Evolutionary conservation across 2,797 vertebrate species (phyloP), one percentile per base, ranked within the genome.

Genomic region (Chlorospingus flavigularis): DNA sequence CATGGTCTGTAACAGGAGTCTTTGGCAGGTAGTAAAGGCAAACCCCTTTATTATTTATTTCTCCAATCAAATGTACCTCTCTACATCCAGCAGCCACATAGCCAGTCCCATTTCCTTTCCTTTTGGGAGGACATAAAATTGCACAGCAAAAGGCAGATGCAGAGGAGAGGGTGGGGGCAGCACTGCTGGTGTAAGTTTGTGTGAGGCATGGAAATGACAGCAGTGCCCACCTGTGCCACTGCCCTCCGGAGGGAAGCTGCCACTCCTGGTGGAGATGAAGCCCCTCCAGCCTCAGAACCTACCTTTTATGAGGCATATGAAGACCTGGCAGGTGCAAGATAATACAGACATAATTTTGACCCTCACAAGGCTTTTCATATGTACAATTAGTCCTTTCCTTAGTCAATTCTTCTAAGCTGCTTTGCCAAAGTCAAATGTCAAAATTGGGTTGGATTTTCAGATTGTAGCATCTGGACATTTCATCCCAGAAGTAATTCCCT

Each of bases 401-500:
- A 66, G 47, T 40, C 53, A 61, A 0, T 74, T 78, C 37, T 76
- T 87, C 53, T 80, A 48, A 73, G 28, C 6, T 0, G 0, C 35
- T 90, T 88, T 87, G 51, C 40, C 53, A 37, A 79, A 77, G 77
- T 78, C 80, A 81, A 74, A 80, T 57, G 31, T 72, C 13, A 6
- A 82, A 92, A 39, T 13, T 67, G 13, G 17, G 57, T 86, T 84
- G 78, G 57, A 78, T 86, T 94, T 92, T 81, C 58, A 80, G 43
- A 68, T 43, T 53, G 58, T 48, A 42, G 30, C 35, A 73, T 50
- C 65, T 61, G 31, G 40, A 67, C 26, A 3, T 88, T 88, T 66
- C 37, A 81, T 73, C 80, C 33, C 67, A 86, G 60, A 79, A 88
- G n/a, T 86, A 76, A 90, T 92, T 95, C 72, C n/a, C 30, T 82